Percentiles rank a stretch among this genome's conserved stretches.
Evolutionary conservation across 2,888 invertebrate species (phyloP).

Genomic region (Heliconius sara): DNA sequence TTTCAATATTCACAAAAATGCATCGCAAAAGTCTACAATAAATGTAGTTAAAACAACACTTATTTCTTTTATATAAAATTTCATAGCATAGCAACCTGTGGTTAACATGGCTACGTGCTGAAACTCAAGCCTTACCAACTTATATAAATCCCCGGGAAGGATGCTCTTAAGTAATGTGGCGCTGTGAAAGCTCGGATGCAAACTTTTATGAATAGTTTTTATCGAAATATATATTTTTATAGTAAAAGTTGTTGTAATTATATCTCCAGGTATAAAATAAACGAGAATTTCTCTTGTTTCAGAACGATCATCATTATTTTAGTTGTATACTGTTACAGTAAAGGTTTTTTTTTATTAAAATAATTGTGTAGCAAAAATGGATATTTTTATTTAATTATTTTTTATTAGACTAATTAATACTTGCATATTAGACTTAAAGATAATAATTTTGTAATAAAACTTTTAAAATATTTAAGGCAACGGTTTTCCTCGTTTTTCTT

Average conservation of each 20-base stretch:
- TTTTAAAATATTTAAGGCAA: neutral
- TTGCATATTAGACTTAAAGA: too few relatives aligned
- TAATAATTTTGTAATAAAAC: neutral
- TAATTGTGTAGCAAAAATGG: neutral
- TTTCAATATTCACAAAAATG: too few relatives aligned
- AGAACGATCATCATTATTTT: neutral
- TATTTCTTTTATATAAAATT: neutral
- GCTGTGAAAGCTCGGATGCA: slow-evolving; percentile 24
- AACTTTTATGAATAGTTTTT: slow-evolving; percentile 10
- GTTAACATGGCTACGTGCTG: slow-evolving; percentile 21
- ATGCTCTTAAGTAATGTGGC: slow-evolving; percentile 37
- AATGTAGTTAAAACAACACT: neutral
- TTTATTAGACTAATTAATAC: too few relatives aligned
- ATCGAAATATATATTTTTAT: neutral
- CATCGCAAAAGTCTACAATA: neutral
- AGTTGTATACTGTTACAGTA: neutral
- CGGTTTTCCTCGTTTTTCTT: neutral
- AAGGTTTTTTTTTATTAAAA: neutral
- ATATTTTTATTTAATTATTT: too few relatives aligned
- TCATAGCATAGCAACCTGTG: slow-evolving; percentile 23
- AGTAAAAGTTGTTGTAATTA: neutral
- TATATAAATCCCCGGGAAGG: slow-evolving; percentile 38
- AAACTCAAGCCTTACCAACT: slow-evolving; percentile 38
- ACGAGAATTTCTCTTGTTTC: neutral
- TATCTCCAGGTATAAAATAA: neutral